phyloP scores from a whole-genome alignment of 2,113 vertebrate genomes.

The Sporophila hypoxantha region DNA sequence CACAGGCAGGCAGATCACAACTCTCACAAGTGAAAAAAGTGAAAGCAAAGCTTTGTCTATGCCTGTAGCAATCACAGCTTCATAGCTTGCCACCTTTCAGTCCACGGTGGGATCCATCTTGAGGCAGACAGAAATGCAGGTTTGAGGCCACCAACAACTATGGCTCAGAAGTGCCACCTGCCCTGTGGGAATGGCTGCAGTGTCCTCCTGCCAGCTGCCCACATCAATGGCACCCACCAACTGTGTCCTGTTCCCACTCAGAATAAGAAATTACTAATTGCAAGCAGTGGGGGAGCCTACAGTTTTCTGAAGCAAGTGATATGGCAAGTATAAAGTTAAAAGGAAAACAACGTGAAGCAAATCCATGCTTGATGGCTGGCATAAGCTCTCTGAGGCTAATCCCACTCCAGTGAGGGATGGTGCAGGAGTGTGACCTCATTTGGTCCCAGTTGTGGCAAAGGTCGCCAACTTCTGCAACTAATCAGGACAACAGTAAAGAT shows the following conservation, averaged over 20 bases:
- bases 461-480: not conserved
- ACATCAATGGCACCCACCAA: not conserved
- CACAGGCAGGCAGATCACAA: not conserved
- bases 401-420: not conserved
- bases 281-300: not conserved
- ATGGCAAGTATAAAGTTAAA: not conserved
- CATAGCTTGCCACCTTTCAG: not conserved
- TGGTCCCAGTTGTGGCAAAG: not conserved
- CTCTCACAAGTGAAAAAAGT: not conserved
- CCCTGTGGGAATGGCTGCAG: not conserved
- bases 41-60: not conserved
- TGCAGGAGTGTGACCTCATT: not conserved
- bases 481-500: not conserved
- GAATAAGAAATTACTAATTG: not conserved
- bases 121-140: not conserved
- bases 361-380: accelerated
- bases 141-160: not conserved
- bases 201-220: not conserved
- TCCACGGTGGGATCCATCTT: not conserved
- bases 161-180: not conserved
- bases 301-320: not conserved
- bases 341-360: not conserved
- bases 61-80: accelerated
- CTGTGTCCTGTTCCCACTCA: not conserved
- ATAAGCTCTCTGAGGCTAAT: accelerated